These are phyloP conservation scores for Siderastrea radians DNA, from an alignment of 92 coral and sea anemone species.

Conservation along the genomic window DNA sequence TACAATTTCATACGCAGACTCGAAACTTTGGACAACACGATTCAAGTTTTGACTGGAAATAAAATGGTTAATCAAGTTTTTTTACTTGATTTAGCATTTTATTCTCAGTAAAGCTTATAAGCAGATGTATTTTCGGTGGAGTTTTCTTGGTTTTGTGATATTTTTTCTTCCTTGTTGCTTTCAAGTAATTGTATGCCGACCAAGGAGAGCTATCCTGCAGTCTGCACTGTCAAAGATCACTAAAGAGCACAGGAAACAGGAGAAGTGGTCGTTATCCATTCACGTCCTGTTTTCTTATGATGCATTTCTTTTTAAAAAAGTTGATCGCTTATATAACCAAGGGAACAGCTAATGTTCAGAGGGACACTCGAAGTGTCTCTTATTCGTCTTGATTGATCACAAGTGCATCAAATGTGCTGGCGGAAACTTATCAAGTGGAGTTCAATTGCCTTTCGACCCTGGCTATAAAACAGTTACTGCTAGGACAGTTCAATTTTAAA, in stretches of 20 bases:
- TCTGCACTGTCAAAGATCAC: not conserved
- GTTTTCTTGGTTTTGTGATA: not conserved
- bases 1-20: too few relatives aligned
- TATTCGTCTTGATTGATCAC: not conserved
- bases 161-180: not conserved
- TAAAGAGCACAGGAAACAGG: not conserved
- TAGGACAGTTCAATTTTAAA: too few relatives aligned
- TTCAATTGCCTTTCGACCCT: too few relatives aligned
- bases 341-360: not conserved
- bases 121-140: too few relatives aligned
- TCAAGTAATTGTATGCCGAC: conserved; percentile 3
- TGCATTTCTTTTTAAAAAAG: not conserved
- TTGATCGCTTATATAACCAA: not conserved
- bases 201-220: not conserved
- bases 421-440: too few relatives aligned
- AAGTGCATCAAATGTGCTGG: not conserved
- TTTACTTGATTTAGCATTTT: too few relatives aligned
- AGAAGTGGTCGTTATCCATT: not conserved
- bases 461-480: too few relatives aligned
- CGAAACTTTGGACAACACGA: too few relatives aligned
- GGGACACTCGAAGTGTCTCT: not conserved
- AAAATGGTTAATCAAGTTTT: too few relatives aligned
- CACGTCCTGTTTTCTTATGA: too few relatives aligned
- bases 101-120: too few relatives aligned
- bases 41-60: too few relatives aligned